Conservation (phyloP, 2,797 vertebrate species). For the Brachyrhaphis roseni region DNA sequence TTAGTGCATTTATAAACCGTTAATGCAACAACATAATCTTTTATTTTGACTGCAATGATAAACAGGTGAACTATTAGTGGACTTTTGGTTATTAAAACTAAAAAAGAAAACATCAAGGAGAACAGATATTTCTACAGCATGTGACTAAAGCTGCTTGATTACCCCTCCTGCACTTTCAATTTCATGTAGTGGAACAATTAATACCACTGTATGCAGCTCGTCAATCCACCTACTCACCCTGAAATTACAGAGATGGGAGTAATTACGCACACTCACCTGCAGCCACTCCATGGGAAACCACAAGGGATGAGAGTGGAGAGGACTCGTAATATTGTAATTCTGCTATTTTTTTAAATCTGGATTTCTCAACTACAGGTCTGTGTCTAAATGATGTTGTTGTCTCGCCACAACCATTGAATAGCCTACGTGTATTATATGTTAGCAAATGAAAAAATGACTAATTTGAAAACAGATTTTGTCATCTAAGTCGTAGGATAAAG, state of each 20-base stretch:
- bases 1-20: not conserved
- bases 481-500: not conserved
- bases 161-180: not conserved
- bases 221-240: not conserved
- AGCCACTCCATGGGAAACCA: not conserved
- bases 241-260: not conserved
- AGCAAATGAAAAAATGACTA: not conserved
- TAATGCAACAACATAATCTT: not conserved
- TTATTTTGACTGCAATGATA: not conserved
- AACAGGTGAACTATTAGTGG: not conserved
- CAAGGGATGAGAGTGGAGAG: not conserved
- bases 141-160: not conserved
- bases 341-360: not conserved
- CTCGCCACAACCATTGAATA: not conserved
- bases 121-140: not conserved
- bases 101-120: not conserved
- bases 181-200: slow-evolving; percentile 1
- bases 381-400: not conserved
- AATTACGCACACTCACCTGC: not conserved
- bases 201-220: not conserved
- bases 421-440: not conserved
- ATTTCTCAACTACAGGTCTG: not conserved
- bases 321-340: not conserved
- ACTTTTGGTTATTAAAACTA: not conserved
- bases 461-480: not conserved